phyloP scores from a whole-genome alignment of 2,888 invertebrate species.

The Salpingus planirostris region DNA sequence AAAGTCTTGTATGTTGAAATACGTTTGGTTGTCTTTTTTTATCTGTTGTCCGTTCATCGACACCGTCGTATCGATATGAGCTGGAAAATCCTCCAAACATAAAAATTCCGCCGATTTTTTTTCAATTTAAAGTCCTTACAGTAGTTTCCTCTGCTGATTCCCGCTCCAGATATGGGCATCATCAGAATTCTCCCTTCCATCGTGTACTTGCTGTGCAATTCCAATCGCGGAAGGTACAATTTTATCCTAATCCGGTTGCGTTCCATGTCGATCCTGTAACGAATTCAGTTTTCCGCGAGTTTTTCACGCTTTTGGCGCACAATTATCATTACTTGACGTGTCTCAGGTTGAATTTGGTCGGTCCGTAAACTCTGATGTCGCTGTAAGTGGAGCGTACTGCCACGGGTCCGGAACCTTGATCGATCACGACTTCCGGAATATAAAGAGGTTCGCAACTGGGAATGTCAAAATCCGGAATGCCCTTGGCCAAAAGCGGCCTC shows the following conservation, averaged over 20 bases:
- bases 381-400: conserved; percentile 50
- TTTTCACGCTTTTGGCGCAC: too few relatives aligned
- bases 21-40: conserved; percentile 43
- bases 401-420: conserved; percentile 54
- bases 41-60: conserved; percentile 53
- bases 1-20: conserved; percentile 55
- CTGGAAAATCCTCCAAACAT: conserved; percentile 36
- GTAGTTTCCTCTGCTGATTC: conserved; percentile 58
- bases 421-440: conserved; percentile 52
- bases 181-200: conserved; percentile 62
- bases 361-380: conserved; percentile 53
- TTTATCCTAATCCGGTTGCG: conserved; percentile 52
- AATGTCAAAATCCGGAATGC: conserved; percentile 52
- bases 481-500: conserved; percentile 49
- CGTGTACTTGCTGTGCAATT: conserved; percentile 55
- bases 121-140: conserved; percentile 52
- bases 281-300: too few relatives aligned
- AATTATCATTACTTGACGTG: conserved; percentile 46
- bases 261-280: conserved; percentile 48
- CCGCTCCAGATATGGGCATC: conserved; percentile 64
- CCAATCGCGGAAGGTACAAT: conserved; percentile 54
- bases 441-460: conserved; percentile 57
- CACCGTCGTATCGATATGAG: conserved; percentile 56
- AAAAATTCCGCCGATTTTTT: neutral
- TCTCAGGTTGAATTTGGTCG: conserved; percentile 50